Evolutionary conservation across 1,140 invertebrate genomes (phyloP), one percentile per base, ranked within the genome.

Genomic region (Leptonema lineaticorne): DNA sequence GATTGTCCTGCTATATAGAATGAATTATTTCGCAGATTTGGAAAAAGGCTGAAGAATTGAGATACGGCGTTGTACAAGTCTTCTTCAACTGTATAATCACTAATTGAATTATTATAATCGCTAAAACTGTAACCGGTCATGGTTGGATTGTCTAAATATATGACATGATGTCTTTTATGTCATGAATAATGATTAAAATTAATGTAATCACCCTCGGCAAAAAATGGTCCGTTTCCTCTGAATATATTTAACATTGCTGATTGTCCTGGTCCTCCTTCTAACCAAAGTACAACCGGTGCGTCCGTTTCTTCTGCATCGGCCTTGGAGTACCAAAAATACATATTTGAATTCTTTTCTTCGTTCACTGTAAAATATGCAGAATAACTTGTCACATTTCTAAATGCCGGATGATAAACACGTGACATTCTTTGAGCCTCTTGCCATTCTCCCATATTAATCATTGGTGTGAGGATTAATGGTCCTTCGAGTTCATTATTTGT

Each of bases 101-200:
- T n/a, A n/a, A n/a, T n/a, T n/a, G n/a, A n/a, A n/a, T n/a, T n/a
- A n/a, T n/a, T n/a, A n/a, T n/a, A n/a, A 37, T 37, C 33, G 33
- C 89, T 91, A 70, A 90, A 92, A 75, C 90, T 92, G 71, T 86
- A 92, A 1, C 90, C 90, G 18, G 91, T 90, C 1, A 91, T 91
- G 46, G 93, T 92, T 6, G 93, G 94, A 77, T 93, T 94, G 75
- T 96, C 94, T 63, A 95, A 90, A 74, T 91, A 95, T n/a, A 95
- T 82, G 27, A 95, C 75, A 75, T 91, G 89, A 74, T 91, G 89
- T 2, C 83, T 85, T 14, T 83, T 79, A 62, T 86, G 89, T 93
- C 93, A 95, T 6, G 89, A 88, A 50, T 87, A 87, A 74, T 89
- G 85, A 27, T 90, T 83, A 29, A 78, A 77, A 59, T 82, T 79